Evolutionary conservation across 2,888 invertebrate genomes (phyloP).

Genomic region (Achlya flavicornis): DNA sequence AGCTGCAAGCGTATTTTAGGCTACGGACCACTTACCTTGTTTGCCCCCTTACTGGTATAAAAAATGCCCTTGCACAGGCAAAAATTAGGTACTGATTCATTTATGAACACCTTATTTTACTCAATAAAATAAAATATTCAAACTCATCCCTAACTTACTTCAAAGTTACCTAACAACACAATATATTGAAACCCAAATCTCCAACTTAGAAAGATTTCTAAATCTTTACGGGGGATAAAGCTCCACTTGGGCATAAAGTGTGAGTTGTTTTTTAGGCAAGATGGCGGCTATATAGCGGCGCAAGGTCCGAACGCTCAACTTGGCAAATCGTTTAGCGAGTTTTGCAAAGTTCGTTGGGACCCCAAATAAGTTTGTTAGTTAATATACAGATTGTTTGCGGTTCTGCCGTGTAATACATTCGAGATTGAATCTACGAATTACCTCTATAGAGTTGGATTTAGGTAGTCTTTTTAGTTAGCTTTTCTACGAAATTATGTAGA

Average conservation of each 20-base stretch:
- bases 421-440: not conserved
- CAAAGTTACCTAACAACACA: not conserved
- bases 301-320: constrained; percentile 17
- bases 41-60: no score
- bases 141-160: not conserved
- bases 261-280: not conserved
- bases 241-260: constrained; percentile 4
- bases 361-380: constrained; percentile 13
- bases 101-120: no score
- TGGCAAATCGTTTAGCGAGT: constrained; percentile 28
- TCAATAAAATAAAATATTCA: not conserved
- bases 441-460: not conserved
- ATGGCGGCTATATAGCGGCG: not conserved
- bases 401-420: not conserved
- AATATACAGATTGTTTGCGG: constrained; percentile 21
- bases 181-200: not conserved
- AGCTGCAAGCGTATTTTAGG: no score
- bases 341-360: constrained; percentile 20
- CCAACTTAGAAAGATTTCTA: constrained; percentile 5
- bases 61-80: no score
- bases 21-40: no score
- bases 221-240: not conserved
- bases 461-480: not conserved
- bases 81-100: no score
- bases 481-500: no score